These are phyloP conservation scores for Nasonia giraulti DNA, from an alignment of 1,140 invertebrate genomes.

Conservation along the genomic window DNA sequence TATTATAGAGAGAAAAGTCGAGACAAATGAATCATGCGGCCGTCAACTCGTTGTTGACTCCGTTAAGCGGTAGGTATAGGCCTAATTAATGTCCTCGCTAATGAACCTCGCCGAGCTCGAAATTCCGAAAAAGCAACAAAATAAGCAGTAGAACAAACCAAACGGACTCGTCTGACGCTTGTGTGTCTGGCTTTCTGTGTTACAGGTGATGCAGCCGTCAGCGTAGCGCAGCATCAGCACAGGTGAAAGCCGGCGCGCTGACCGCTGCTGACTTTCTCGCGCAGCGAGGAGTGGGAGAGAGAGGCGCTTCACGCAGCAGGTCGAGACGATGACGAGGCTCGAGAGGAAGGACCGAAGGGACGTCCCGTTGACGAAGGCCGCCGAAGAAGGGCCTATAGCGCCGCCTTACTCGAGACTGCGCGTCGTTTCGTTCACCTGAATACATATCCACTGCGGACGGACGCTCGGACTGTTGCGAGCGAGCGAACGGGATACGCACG, in stretches of 20 bases:
- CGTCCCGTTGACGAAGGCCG: slow-evolving; percentile 20
- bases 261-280: slow-evolving; percentile 34
- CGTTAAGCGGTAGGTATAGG: too few relatives aligned
- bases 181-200: background rate
- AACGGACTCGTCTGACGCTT: too few relatives aligned
- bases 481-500: too few relatives aligned
- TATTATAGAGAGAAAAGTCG: background rate
- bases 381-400: background rate
- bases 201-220: slow-evolving; percentile 23
- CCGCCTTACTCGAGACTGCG: slow-evolving; percentile 4
- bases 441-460: too few relatives aligned
- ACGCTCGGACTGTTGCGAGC: too few relatives aligned
- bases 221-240: background rate
- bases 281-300: background rate
- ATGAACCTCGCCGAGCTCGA: background rate
- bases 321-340: slow-evolving; percentile 4
- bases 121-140: background rate
- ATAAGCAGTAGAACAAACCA: too few relatives aligned
- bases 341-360: slow-evolving; percentile 3
- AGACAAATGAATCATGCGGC: background rate
- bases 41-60: background rate
- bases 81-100: background rate
- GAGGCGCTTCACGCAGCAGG: background rate
- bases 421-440: slow-evolving; percentile 14
- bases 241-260: slow-evolving; percentile 37